Base-by-base conservation (phyloP, 1,140 invertebrate genomes). In the Globodera ellingtonae region DNA sequence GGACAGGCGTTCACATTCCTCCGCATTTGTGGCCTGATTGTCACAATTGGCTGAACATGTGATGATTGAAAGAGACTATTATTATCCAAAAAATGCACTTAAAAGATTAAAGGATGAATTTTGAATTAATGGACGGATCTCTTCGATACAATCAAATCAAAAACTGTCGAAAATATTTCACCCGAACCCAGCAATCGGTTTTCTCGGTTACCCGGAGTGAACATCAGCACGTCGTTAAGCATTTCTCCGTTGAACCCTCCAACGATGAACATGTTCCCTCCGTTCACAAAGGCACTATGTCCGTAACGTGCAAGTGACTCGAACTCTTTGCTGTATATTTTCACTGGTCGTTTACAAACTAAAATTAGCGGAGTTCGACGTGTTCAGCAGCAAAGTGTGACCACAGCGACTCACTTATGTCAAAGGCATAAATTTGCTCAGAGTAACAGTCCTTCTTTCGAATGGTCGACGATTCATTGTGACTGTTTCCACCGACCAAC, bases 171-270 rank as follows among this genome's bases (percentile, higher is more conserved):
- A 35, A 35, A 35, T 35, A 35, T 35, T 35, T 35, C 35, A 35
- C 35, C 35, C 0, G 35, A 35, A 35, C 1, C 35, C 1, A 35
- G 35, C 35, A 35, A 35, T 35, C 5, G 13, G 44, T 75, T 9
- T 35, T 44, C 75, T 44, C 75, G 18, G 69, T 71, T 78, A 86
- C 85, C 85, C 4, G 85, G 85, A 13, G 77, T 85, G 13, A 89
- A 86, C 24, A 75, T 81, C 35, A 86, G 62, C 18, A 89, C 86
- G 72, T 89, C 87, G 59, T 85, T 85, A 35, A 81, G 73, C 85
- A 89, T 88, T 62, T 69, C 79, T 35, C 87, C 88, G 46, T 86
- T 85, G 79, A 87, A 89, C 9, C 87, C 87, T 7, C 88, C 87
- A 69, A 89, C 56, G 10, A 89, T 70, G 65, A 72, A 89, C 71